A percentile compares a stretch with the other conserved stretches of the same genome.
These are phyloP conservation scores for Podilymbus podiceps DNA, from an alignment of 2,113 vertebrate genomes.

Conservation along the genomic window DNA sequence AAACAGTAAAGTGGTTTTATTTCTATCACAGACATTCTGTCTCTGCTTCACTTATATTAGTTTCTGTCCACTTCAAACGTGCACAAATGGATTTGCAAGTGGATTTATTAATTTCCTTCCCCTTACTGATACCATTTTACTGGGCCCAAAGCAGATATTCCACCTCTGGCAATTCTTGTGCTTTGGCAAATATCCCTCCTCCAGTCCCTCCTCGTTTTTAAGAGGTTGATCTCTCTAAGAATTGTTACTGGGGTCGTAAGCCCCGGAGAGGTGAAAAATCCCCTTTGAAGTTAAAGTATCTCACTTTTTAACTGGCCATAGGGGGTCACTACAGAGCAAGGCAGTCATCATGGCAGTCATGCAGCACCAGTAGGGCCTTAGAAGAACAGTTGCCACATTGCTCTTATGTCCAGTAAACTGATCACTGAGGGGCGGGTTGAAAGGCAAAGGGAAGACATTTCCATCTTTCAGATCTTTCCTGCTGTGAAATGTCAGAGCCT, in stretches of 20 bases:
- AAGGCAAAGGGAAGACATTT: background rate
- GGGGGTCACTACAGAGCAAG: conserved; percentile 37
- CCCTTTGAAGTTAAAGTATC: background rate
- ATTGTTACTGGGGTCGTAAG: background rate
- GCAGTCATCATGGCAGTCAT: background rate
- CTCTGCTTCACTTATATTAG: conserved; percentile 58
- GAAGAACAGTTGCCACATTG: background rate
- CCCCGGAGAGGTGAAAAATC: background rate
- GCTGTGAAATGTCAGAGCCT: background rate
- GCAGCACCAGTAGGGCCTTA: background rate
- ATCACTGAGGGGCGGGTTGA: background rate
- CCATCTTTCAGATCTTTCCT: background rate
- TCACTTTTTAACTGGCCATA: background rate
- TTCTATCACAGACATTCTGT: conserved; percentile 78
- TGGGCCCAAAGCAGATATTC: background rate
- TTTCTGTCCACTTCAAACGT: background rate
- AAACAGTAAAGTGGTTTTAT: conserved; percentile 86
- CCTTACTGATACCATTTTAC: background rate
- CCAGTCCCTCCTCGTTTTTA: background rate
- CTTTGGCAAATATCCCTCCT: background rate
- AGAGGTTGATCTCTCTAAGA: background rate
- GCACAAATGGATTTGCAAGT: background rate
- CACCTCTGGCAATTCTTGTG: background rate
- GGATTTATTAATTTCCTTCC: background rate
- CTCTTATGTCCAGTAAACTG: background rate